Conservation (phyloP, 2,113 vertebrate genomes). For the Cochlearius cochlearius region DNA sequence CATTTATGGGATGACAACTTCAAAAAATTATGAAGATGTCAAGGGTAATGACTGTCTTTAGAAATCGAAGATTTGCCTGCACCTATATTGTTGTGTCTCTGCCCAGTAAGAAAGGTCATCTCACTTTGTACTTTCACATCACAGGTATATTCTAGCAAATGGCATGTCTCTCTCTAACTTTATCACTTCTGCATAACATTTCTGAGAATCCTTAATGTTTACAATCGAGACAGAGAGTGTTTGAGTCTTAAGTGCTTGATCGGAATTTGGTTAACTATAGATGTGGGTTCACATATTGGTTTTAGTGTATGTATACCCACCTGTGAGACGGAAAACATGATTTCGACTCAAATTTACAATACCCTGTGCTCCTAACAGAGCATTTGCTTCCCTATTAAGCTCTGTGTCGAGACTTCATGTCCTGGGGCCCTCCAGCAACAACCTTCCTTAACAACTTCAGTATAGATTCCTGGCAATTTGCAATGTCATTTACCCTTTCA, state of each 20-base stretch:
- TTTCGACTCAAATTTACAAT: background rate
- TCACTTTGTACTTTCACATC: background rate
- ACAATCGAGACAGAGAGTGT: background rate
- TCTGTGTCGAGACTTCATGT: accelerated
- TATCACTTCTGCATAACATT: background rate
- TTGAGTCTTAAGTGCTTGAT: background rate
- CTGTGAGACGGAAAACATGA: background rate
- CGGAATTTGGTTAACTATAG: background rate
- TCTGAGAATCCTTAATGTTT: background rate
- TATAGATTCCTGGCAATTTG: background rate
- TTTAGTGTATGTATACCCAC: background rate
- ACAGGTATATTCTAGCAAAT: background rate
- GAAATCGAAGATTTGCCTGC: background rate
- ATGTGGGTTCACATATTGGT: background rate
- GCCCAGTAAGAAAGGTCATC: background rate
- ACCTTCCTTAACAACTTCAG: background rate
- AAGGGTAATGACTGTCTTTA: background rate
- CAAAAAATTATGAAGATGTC: background rate
- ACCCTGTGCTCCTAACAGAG: background rate
- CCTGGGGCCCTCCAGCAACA: background rate
- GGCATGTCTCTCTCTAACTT: background rate
- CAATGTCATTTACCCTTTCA: background rate
- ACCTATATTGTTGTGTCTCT: background rate
- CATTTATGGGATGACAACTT: background rate
- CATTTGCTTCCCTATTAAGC: background rate